Conservation (phyloP, 2,113 vertebrate genomes). For the Hymenochirus boettgeri region DNA sequence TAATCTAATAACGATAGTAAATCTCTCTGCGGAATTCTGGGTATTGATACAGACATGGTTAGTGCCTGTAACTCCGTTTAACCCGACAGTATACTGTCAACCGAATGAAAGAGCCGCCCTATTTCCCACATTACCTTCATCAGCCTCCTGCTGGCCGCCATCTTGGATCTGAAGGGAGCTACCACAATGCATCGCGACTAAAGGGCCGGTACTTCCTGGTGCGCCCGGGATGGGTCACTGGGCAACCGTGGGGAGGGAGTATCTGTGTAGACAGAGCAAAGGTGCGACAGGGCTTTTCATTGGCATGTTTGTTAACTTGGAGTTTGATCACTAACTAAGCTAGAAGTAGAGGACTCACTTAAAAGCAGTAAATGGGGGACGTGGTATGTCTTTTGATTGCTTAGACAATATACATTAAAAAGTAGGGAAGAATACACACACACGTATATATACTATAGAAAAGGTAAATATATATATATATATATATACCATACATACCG, state of each 20-base stretch:
- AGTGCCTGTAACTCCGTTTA: conserved; percentile 8
- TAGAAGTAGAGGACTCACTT: too few species aligned
- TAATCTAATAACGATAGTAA: conserved; percentile 1
- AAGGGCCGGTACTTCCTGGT: conserved; percentile 48
- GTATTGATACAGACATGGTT: background rate
- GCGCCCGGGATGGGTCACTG: conserved; percentile 44
- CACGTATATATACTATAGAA: too few species aligned
- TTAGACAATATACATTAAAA: too few species aligned
- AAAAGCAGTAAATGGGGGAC: too few species aligned
- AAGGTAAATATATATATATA: too few species aligned
- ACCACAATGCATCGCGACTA: conserved; percentile 80
- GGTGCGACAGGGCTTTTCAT: too few species aligned
- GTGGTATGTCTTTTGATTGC: too few species aligned
- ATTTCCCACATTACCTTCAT: conserved; percentile 77
- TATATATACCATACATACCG: too few species aligned
- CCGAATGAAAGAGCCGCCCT: conserved; percentile 47
- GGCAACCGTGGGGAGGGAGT: conserved; percentile 30
- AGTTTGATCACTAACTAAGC: too few species aligned
- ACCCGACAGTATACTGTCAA: conserved; percentile 24
- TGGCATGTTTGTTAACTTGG: too few species aligned
- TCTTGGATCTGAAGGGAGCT: conserved; percentile 80
- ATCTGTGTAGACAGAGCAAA: too few species aligned
- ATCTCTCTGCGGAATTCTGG: conserved; percentile 36
- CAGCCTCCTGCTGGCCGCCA: conserved; percentile 96
- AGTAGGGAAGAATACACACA: too few species aligned